A percentile compares a stretch with the other conserved stretches of the same genome.
These are phyloP conservation scores for Hippopotamus amphibius DNA, from an alignment of 2,113 vertebrate species.

Conservation along the genomic window DNA sequence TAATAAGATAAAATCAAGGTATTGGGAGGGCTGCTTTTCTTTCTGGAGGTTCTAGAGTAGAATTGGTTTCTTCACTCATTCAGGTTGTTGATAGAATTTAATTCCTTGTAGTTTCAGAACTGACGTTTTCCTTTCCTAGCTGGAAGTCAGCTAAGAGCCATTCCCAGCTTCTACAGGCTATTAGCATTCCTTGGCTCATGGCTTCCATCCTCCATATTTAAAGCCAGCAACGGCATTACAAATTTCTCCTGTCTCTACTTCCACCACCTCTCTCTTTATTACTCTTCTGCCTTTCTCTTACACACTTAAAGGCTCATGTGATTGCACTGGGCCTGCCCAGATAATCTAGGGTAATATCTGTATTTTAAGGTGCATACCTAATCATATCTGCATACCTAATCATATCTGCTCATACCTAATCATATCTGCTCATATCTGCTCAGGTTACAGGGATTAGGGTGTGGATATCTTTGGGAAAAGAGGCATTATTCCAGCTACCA, in stretches of 20 bases:
- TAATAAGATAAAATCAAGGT: background rate
- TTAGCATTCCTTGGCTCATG: background rate
- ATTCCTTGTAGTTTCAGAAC: background rate
- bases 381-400: background rate
- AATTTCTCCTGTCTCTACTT: background rate
- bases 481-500: background rate
- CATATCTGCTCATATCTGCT: background rate
- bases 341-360: background rate
- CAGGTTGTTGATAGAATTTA: background rate
- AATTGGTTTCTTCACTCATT: background rate
- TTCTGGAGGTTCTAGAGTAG: background rate
- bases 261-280: background rate
- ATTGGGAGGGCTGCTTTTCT: background rate
- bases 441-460: background rate
- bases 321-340: background rate
- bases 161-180: background rate
- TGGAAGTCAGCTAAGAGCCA: background rate
- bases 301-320: background rate
- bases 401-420: background rate
- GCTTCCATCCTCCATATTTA: background rate
- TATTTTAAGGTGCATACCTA: background rate
- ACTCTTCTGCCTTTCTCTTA: background rate
- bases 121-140: background rate
- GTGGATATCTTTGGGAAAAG: background rate
- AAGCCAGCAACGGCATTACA: background rate